A percentile compares a stretch with the other conserved stretches of the same genome.
phyloP scores from a whole-genome alignment of 2,797 vertebrate species.

The Aotus griseimembra region DNA sequence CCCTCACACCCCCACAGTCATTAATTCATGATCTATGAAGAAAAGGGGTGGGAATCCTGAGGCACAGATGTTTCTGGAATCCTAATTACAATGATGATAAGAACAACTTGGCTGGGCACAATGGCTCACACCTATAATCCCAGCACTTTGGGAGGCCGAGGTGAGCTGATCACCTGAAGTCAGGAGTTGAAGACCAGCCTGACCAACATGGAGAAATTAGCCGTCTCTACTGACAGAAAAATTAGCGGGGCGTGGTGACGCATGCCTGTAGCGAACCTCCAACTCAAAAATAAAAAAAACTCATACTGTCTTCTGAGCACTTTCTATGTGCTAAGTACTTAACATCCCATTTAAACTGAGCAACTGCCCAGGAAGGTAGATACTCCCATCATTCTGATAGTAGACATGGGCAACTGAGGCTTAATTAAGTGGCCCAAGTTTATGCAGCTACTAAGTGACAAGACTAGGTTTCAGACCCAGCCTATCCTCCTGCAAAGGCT shows the following conservation, averaged over 20 bases:
- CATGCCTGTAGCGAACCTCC: no score
- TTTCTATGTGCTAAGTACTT: background rate
- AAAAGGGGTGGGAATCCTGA: background rate
- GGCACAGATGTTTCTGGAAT: background rate
- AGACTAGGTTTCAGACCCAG: background rate
- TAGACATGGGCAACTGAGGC: background rate
- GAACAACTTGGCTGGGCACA: background rate
- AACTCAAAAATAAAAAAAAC: background rate
- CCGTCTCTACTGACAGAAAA: no score
- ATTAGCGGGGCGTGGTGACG: no score
- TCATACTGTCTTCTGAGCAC: background rate
- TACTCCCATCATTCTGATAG: background rate
- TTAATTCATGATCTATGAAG: background rate
- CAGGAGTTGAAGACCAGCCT: no score
- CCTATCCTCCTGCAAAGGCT: background rate
- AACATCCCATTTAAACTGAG: background rate
- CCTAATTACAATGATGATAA: background rate
- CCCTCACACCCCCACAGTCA: background rate
- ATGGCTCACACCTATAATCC: no score
- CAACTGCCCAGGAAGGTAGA: background rate
- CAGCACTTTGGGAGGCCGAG: no score
- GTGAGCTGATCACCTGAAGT: no score
- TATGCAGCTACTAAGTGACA: background rate
- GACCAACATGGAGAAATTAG: no score
- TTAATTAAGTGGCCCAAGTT: background rate